phyloP scores from a whole-genome alignment of 1,140 invertebrate species.

The Mylabris phalerata region DNA sequence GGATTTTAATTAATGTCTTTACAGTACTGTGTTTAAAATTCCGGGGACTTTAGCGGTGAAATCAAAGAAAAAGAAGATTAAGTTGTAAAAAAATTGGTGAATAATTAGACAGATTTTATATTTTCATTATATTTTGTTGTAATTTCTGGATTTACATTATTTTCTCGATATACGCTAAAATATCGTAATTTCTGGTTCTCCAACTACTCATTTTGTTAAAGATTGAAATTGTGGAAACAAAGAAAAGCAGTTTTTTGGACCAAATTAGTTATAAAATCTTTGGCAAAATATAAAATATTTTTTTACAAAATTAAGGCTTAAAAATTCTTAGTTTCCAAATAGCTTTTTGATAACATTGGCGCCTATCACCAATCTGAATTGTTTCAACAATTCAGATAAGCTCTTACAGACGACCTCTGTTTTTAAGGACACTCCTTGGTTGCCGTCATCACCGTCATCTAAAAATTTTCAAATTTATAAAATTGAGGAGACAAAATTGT shows the following conservation, averaged over 20 bases:
- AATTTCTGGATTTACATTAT: no score
- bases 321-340: not conserved
- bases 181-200: no score
- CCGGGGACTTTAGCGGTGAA: constrained; percentile 63
- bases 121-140: not conserved
- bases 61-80: constrained; percentile 66
- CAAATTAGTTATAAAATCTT: no score
- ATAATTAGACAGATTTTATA: not conserved
- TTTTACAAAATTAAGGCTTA: no score
- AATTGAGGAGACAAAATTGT: not conserved
- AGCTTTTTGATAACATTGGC: constrained; percentile 14
- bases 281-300: no score
- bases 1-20: constrained; percentile 43
- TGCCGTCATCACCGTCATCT: constrained; percentile 1
- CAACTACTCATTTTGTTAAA: no score
- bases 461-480: not conserved
- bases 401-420: constrained; percentile 30
- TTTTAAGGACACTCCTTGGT: constrained; percentile 26
- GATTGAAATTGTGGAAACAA: no score
- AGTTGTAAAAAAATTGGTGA: constrained; percentile 30
- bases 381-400: constrained; percentile 28
- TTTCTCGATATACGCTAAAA: no score
- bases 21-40: constrained; percentile 76
- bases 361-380: constrained; percentile 28
- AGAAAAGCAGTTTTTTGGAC: no score